phyloP scores from a whole-genome alignment of 2,797 vertebrate species.

The Cossypha caffra region DNA sequence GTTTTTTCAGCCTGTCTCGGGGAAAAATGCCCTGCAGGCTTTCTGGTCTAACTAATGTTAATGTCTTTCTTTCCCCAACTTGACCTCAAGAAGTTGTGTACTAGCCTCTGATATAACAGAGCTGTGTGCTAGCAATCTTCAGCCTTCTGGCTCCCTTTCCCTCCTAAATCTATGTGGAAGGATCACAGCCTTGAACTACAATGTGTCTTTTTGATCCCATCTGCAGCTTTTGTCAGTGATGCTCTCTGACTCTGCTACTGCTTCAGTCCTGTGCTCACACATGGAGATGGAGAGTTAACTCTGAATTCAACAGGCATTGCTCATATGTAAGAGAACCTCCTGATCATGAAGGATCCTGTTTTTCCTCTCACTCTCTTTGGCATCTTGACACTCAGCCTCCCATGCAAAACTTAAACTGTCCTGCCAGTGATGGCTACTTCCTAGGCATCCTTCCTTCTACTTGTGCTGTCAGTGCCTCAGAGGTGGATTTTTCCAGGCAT shows the following conservation, averaged over 20 bases:
- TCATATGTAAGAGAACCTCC: not conserved
- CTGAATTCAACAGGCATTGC: not conserved
- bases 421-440: not conserved
- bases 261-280: not conserved
- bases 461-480: not conserved
- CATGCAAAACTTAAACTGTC: not conserved
- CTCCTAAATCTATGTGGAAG: not conserved
- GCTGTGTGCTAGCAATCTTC: not conserved
- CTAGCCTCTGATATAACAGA: not conserved
- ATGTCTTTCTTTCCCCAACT: not conserved
- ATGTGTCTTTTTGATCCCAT: not conserved
- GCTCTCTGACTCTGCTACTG: not conserved
- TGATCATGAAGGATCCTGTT: not conserved
- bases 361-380: not conserved
- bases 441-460: not conserved
- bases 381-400: not conserved
- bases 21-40: not conserved
- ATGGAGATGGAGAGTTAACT: not conserved
- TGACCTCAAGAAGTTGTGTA: not conserved
- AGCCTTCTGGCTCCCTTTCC: not conserved
- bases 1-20: constrained; percentile 22
- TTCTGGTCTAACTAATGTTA: not conserved
- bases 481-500: not conserved
- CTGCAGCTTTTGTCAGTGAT: not conserved
- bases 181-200: not conserved